Conservation (phyloP, 2,797 vertebrate genomes). For the Danio aesculapii region DNA sequence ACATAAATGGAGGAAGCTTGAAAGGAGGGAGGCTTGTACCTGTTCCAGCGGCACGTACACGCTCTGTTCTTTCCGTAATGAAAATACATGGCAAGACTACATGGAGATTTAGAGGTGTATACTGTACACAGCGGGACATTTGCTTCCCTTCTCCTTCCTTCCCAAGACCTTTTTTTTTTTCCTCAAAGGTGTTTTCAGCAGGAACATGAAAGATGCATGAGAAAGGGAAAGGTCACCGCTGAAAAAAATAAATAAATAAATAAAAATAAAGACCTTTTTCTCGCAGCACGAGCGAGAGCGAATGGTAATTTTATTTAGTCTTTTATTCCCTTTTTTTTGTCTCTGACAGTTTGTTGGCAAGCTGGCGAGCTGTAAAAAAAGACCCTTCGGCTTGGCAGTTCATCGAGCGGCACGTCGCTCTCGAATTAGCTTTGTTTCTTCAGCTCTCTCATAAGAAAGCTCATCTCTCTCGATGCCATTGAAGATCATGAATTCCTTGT, state of each 20-base stretch:
- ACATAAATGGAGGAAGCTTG: slow-evolving; percentile 95
- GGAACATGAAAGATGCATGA: slow-evolving; percentile 92
- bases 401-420: slow-evolving; percentile 22
- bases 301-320: slow-evolving; percentile 66
- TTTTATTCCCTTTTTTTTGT: slow-evolving; percentile 50
- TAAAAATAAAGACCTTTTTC: slow-evolving; percentile 84
- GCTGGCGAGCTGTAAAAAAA: slow-evolving; percentile 57
- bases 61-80: slow-evolving; percentile 40
- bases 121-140: slow-evolving; percentile 79
- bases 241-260: slow-evolving; percentile 72
- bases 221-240: slow-evolving; percentile 86
- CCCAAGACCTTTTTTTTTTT: slow-evolving; percentile 79
- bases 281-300: slow-evolving; percentile 64
- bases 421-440: slow-evolving; percentile 25
- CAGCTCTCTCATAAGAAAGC: slow-evolving; percentile 20
- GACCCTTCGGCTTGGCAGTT: slow-evolving; percentile 49
- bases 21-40: slow-evolving; percentile 89
- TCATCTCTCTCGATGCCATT: background rate
- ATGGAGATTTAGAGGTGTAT: slow-evolving; percentile 77
- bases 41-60: slow-evolving; percentile 26
- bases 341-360: slow-evolving; percentile 57
- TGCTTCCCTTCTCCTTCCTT: slow-evolving; percentile 81
- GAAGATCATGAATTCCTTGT: slow-evolving; percentile 56
- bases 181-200: slow-evolving; percentile 85
- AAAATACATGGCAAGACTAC: slow-evolving; percentile 82